phyloP scores from a whole-genome alignment of 1,140 invertebrate species.

The Drosophila dunni region DNA sequence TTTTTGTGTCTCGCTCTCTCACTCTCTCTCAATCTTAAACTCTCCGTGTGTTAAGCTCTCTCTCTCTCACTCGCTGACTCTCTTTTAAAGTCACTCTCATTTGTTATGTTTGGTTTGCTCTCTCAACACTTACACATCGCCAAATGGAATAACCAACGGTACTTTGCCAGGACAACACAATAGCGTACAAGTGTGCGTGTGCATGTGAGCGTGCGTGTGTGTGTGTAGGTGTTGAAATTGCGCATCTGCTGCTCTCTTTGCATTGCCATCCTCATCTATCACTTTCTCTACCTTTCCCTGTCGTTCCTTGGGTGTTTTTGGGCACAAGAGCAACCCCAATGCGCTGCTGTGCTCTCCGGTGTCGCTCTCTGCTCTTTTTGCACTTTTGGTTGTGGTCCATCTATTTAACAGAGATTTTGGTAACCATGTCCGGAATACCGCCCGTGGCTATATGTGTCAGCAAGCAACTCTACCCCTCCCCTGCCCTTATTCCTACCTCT shows the following conservation, averaged over 20 bases:
- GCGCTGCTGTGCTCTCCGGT: background rate
- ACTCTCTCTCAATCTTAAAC: slow-evolving; percentile 41
- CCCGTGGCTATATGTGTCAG: slow-evolving; percentile 70
- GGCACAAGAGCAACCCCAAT: slow-evolving; percentile 41
- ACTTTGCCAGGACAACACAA: slow-evolving; percentile 37
- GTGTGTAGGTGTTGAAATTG: slow-evolving; percentile 21
- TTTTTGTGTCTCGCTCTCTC: slow-evolving; percentile 65
- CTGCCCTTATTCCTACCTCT: too few relatives aligned
- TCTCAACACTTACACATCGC: slow-evolving; percentile 15
- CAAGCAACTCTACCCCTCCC: slow-evolving; percentile 13
- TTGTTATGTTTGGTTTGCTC: slow-evolving; percentile 51
- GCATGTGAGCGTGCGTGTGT: background rate
- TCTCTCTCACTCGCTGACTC: slow-evolving; percentile 39
- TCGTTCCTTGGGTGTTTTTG: slow-evolving; percentile 25
- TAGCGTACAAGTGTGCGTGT: slow-evolving; percentile 10
- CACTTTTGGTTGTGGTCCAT: slow-evolving; percentile 13
- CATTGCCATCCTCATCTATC: slow-evolving; percentile 21
- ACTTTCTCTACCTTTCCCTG: slow-evolving; percentile 13
- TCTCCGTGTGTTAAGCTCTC: slow-evolving; percentile 19
- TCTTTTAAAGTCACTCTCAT: slow-evolving; percentile 35
- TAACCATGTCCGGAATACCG: slow-evolving; percentile 66
- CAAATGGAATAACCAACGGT: slow-evolving; percentile 23
- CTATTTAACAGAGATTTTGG: slow-evolving; percentile 51
- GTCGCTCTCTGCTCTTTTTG: slow-evolving; percentile 1
- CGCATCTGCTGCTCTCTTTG: slow-evolving; percentile 39